phyloP scores from a whole-genome alignment of 2,888 invertebrate genomes.

The Cactoblastis cactorum region DNA sequence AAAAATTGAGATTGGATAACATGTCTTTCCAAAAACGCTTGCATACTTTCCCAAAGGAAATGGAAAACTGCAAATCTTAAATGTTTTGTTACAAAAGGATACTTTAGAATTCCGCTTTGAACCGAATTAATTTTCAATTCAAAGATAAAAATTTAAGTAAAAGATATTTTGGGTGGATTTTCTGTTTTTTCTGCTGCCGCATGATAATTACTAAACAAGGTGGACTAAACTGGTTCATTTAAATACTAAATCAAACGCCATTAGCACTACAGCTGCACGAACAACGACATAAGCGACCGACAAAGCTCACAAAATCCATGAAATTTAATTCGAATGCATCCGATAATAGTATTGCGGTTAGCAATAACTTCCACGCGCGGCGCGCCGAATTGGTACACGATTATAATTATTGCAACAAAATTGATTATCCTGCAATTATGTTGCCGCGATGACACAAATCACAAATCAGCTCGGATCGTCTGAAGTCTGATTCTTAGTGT shows the following conservation, averaged over 20 bases:
- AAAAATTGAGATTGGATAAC: too few relatives aligned
- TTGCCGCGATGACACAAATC: too few relatives aligned
- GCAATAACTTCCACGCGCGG: background rate
- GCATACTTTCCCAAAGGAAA: too few relatives aligned
- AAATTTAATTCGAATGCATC: background rate
- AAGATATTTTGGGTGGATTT: too few relatives aligned
- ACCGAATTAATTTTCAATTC: too few relatives aligned
- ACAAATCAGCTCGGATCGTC: background rate
- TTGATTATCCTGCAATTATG: background rate
- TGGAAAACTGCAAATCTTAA: too few relatives aligned
- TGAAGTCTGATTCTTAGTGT: background rate
- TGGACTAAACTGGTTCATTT: background rate
- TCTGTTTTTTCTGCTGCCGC: too few relatives aligned
- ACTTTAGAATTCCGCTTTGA: too few relatives aligned
- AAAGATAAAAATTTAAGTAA: too few relatives aligned
- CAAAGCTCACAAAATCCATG: constrained; percentile 4
- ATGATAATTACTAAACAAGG: background rate
- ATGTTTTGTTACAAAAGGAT: too few relatives aligned
- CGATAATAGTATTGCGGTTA: background rate
- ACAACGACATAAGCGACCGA: background rate
- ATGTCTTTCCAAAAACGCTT: too few relatives aligned
- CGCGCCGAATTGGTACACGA: background rate
- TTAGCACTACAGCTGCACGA: background rate
- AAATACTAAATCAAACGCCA: background rate
- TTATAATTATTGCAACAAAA: background rate